Conservation (phyloP, 2,113 vertebrate species). For the Lycaon pictus region DNA sequence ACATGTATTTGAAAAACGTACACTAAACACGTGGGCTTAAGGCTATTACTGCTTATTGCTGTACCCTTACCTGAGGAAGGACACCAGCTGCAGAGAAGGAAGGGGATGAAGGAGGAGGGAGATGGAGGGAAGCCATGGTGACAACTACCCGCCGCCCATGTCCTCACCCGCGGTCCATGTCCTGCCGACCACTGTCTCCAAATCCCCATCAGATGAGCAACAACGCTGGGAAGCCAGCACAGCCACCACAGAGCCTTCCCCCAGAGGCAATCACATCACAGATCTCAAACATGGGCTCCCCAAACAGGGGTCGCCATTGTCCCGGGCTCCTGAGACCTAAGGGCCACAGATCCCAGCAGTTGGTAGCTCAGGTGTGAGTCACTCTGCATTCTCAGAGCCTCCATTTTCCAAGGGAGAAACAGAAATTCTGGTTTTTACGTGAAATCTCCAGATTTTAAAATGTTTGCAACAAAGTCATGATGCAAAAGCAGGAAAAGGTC, state of each 20-base stretch:
- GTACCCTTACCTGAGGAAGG: background rate
- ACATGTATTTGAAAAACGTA: background rate
- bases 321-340: background rate
- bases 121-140: no score
- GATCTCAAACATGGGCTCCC: background rate
- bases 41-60: background rate
- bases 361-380: background rate
- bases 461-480: background rate
- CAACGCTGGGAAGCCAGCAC: background rate
- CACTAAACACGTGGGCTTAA: background rate
- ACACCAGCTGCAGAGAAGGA: background rate
- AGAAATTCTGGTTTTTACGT: background rate
- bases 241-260: background rate
- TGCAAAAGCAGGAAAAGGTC: background rate
- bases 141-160: background rate
- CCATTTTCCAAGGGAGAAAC: background rate
- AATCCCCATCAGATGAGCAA: background rate
- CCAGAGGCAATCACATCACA: background rate
- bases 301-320: rapidly evolving
- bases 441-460: background rate
- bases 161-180: background rate
- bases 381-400: background rate
- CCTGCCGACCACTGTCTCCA: background rate
- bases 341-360: rapidly evolving
- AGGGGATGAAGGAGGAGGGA: background rate